Conservation (phyloP, 2,888 invertebrate species). For the Rhorus exstirpatorius region DNA sequence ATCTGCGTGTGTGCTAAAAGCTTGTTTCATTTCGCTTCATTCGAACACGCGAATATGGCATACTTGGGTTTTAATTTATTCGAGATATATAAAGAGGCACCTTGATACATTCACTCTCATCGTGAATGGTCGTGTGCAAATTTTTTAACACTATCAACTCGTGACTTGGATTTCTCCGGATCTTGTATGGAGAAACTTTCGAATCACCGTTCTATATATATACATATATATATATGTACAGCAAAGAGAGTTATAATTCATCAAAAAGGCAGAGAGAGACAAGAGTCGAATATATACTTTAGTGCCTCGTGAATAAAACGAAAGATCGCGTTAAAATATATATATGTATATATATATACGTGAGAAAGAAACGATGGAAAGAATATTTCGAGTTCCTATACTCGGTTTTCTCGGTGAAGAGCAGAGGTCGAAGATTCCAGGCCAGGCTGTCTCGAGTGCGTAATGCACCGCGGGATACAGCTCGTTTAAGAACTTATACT, state of each 20-base stretch:
- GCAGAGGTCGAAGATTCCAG: constrained; percentile 82
- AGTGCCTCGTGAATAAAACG: constrained; percentile 9
- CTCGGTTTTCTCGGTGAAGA: constrained; percentile 34
- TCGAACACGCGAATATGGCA: not conserved
- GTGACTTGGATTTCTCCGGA: constrained; percentile 49
- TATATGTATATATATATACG: not conserved
- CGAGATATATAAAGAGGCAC: not conserved
- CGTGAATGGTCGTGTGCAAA: constrained; percentile 12
- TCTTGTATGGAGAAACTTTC: constrained; percentile 48
- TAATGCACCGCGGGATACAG: constrained; percentile 61
- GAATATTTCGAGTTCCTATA: constrained; percentile 17
- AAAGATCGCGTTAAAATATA: constrained; percentile 17
- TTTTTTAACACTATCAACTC: constrained; percentile 24
- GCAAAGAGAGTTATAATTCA: constrained; percentile 8
- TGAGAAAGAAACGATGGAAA: constrained; percentile 19
- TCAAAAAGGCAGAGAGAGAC: constrained; percentile 3
- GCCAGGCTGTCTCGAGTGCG: constrained; percentile 82
- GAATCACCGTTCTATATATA: constrained; percentile 37
- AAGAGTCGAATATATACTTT: not conserved
- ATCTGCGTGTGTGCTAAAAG: too few species aligned
- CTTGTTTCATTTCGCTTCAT: constrained; percentile 12
- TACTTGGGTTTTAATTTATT: constrained; percentile 37
- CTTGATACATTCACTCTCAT: constrained; percentile 39
- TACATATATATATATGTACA: not conserved
- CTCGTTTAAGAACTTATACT: constrained; percentile 16